Evolutionary conservation across 2,113 vertebrate genomes (phyloP).

Genomic region (Oryzias melastigma): DNA sequence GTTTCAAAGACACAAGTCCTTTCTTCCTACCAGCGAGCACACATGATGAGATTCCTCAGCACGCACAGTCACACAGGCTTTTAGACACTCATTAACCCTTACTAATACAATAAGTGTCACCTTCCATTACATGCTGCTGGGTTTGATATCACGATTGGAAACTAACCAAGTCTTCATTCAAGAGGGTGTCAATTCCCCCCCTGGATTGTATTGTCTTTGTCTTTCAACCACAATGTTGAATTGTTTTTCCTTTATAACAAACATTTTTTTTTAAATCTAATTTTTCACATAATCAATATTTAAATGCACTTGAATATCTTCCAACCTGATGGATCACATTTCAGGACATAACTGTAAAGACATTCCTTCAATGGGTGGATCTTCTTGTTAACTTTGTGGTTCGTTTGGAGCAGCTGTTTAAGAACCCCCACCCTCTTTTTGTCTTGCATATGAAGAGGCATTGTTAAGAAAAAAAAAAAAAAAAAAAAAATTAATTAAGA

Average conservation of each 20-base stretch:
- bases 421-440: constrained; percentile 48
- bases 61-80: constrained; percentile 76
- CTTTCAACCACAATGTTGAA: constrained; percentile 65
- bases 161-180: constrained; percentile 71
- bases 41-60: constrained; percentile 73
- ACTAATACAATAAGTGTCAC: constrained; percentile 80
- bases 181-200: constrained; percentile 42
- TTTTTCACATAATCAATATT: too few species aligned
- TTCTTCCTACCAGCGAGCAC: constrained; percentile 58
- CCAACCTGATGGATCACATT: too few species aligned
- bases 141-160: constrained; percentile 74
- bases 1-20: constrained; percentile 47
- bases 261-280: too few species aligned
- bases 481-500: constrained; percentile 77
- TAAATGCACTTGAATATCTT: background rate
- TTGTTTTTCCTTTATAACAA: constrained; percentile 53
- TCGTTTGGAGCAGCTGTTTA: constrained; percentile 70
- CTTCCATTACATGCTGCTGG: constrained; percentile 75
- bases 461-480: constrained; percentile 41
- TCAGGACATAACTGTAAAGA: constrained; percentile 3
- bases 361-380: constrained; percentile 25
- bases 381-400: constrained; percentile 49
- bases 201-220: constrained; percentile 64
- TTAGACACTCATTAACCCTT: constrained; percentile 78
- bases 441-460: constrained; percentile 63